Base-by-base conservation (phyloP, 2,113 vertebrate species). In the Suncus etruscus region DNA sequence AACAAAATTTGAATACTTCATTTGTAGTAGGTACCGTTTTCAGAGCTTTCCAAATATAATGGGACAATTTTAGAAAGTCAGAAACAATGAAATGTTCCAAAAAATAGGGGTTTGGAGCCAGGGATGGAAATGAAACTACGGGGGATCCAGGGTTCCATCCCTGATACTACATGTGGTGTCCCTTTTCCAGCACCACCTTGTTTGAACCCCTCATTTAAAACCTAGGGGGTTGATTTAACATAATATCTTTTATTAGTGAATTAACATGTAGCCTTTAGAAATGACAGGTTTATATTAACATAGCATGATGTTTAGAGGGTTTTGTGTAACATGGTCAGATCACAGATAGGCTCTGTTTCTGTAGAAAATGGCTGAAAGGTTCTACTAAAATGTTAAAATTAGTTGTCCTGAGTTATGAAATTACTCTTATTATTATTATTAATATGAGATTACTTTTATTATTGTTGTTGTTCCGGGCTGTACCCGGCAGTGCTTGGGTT, bases 191-290 rank as follows among this genome's bases (percentile, higher is more conserved):
- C 58, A 22, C 18, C 58, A 8, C 7, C 58, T 22, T 61, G 58
- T 22, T 16, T 61, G 58, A 22, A 16, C 58, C 18, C 58, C 58
- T 16, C 58, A 61, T 22, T 61, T 20, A 61, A 61, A 61, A 61
- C 58, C 6, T 61, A 3, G 18, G 58, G 45, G 54, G 15, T 83
- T 86, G 68, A 83, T 75, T 86, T 68, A 73, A 77, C 18, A 39
- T 39, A 68, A 16, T 58, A 16, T 45, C 32, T 84, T 75, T 79
- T 65, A 65, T 73, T 4, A 58, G 32, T 68, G 48, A 79, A 51
- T 87, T 89, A 48, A 47, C 72, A 32, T 45, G 16, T 66, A 74
- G 65, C 66, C 16, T 89, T 92, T 92, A 89, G 84, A 72, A 82
- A 73, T 90, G 47, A 78, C 86, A 8, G 48, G 48, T 69, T 91